A percentile compares a stretch with the other conserved stretches of the same genome.
Conservation (phyloP, 2,888 invertebrate species). For the Drosophila conformis region DNA sequence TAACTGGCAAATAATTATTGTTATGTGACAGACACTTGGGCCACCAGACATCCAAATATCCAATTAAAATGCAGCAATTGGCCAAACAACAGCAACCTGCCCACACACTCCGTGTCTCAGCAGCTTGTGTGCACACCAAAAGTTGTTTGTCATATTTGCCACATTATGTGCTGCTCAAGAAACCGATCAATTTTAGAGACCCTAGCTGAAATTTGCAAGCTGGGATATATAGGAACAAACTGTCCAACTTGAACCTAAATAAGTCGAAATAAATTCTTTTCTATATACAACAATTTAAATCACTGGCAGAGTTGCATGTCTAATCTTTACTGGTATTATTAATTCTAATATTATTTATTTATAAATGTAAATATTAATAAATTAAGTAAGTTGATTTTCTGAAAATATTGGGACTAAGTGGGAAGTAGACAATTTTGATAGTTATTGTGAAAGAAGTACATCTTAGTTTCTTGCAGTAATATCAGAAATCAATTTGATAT, state of each 20-base stretch:
- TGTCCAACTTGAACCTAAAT: background rate
- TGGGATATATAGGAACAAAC: background rate
- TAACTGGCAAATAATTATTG: slow-evolving; percentile 74
- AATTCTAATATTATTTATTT: background rate
- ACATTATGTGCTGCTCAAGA: background rate
- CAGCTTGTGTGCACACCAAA: background rate
- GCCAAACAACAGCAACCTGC: slow-evolving; percentile 1
- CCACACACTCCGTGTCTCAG: background rate
- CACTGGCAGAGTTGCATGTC: background rate
- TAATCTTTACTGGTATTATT: background rate
- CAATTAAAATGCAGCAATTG: slow-evolving; percentile 55
- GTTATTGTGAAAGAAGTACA: background rate
- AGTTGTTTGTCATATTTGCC: background rate
- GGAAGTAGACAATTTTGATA: background rate
- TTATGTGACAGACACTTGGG: slow-evolving; percentile 44
- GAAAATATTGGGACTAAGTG: background rate
- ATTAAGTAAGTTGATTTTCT: background rate
- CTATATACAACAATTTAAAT: background rate
- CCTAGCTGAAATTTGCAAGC: background rate
- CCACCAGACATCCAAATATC: slow-evolving; percentile 41
- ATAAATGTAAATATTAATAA: background rate
- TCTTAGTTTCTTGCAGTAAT: background rate
- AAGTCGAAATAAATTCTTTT: background rate
- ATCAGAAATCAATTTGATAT: background rate
- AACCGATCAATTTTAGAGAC: background rate